Conservation (phyloP, 1,140 invertebrate species). For the Nasonia giraulti region DNA sequence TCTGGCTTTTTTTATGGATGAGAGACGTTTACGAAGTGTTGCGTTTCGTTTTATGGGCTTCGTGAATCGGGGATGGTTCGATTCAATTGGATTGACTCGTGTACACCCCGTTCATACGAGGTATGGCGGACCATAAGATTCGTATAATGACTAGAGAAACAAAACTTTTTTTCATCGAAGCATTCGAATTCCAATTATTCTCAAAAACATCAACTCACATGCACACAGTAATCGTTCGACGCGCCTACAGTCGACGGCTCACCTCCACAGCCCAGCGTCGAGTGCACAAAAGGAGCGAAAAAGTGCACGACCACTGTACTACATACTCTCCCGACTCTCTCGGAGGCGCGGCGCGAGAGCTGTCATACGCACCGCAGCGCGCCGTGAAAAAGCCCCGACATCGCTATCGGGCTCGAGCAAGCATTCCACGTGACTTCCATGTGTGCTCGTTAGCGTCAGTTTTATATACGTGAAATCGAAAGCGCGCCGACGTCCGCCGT, state of each 20-base stretch:
- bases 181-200: too few species aligned
- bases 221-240: too few species aligned
- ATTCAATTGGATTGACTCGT: neutral
- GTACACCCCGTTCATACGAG: too few species aligned
- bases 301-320: neutral
- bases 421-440: conserved; percentile 73
- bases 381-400: conserved; percentile 52
- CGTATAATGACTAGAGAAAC: too few species aligned
- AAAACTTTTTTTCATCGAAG: too few species aligned
- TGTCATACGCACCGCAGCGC: conserved; percentile 31
- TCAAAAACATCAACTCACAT: too few species aligned
- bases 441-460: conserved; percentile 74
- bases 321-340: neutral
- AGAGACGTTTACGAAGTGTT: conserved; percentile 48
- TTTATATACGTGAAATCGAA: conserved; percentile 71
- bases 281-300: neutral
- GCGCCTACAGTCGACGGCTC: too few species aligned
- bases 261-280: neutral
- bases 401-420: conserved; percentile 58
- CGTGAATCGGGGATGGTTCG: neutral
- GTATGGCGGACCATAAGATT: too few species aligned
- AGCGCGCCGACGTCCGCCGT: conserved; percentile 66
- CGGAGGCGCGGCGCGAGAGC: neutral
- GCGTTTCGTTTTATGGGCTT: conserved; percentile 38
- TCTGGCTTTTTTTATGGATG: conserved; percentile 17